Base-by-base conservation (phyloP, 2,888 invertebrate genomes). In the Onthophagus sagittarius region DNA sequence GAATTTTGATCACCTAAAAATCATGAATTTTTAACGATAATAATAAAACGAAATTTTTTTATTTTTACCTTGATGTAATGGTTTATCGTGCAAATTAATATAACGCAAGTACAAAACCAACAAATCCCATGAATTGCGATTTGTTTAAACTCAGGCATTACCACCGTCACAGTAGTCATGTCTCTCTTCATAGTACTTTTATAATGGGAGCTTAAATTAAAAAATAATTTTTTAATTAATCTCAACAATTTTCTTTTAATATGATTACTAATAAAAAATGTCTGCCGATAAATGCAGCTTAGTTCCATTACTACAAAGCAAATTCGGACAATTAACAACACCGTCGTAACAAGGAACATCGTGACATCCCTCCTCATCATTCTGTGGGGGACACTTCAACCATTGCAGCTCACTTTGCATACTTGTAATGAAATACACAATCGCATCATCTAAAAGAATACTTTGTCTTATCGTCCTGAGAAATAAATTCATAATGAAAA, bases 351-450 rank as follows among this genome's bases (percentile, higher is more conserved):
- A 53, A 11, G 23, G 23, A 15, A 11, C 7, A 53, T 23, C 3
- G 1, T 23, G 23, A 3, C 23, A 23, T 23, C 23, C 23, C 23
- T 23, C 23, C 23, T 3, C 5, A 62, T 70, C 70, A 31, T 70
- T 31, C 1, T 39, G 5, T 0, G 71, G 63, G 3, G 75, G 73
- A 62, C 79, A 79, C 14, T 31, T 31, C 67, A 74, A 72, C 79
- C 79, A 79, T 9, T 76, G 77, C 63, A 79, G 11, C 6, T 72
- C 14, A 0, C 62, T 9, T 62, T 77, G 77, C n/a, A 78, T 53
- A 15, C 74, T 75, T 13, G 75, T 74, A 15, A 78, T 32, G 1
- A 77, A 72, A 67, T 77, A 79, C 32, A 78, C 64, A 0, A 78
- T 62, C 15, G 73, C 73, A 71, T 79, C 77, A n/a, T 74, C 77